phyloP scores from a whole-genome alignment of 2,888 invertebrate species.

The Machimus rusticus region DNA sequence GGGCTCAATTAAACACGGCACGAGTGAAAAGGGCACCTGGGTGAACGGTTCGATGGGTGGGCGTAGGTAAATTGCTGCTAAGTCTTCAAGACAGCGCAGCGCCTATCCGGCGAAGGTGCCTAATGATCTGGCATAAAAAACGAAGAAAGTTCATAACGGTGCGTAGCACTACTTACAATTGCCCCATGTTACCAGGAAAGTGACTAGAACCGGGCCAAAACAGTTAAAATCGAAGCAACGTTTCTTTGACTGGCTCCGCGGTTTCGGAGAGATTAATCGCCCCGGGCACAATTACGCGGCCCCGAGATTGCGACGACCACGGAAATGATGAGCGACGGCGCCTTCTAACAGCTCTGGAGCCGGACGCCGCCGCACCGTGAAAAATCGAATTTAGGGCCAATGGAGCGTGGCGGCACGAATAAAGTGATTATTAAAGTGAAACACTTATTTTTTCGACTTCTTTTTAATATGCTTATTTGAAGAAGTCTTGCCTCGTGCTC shows the following conservation, averaged over 20 bases:
- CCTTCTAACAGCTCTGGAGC: neutral
- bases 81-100: neutral
- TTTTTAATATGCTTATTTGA: neutral
- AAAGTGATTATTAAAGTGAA: constrained; percentile 24
- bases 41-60: neutral
- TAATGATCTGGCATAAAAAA: constrained; percentile 5
- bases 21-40: neutral
- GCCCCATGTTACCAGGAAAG: neutral
- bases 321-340: neutral
- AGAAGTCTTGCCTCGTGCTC: neutral
- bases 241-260: neutral
- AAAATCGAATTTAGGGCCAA: neutral
- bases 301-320: neutral
- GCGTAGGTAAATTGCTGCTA: neutral
- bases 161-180: neutral
- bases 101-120: neutral
- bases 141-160: constrained; percentile 25
- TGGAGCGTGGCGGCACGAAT: constrained; percentile 9
- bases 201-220: neutral
- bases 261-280: neutral
- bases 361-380: neutral
- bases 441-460: neutral
- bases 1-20: neutral
- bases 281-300: neutral
- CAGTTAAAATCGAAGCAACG: neutral